Evolutionary conservation across 2,113 vertebrate species (phyloP).

Genomic region (Macquaria ambigua): DNA sequence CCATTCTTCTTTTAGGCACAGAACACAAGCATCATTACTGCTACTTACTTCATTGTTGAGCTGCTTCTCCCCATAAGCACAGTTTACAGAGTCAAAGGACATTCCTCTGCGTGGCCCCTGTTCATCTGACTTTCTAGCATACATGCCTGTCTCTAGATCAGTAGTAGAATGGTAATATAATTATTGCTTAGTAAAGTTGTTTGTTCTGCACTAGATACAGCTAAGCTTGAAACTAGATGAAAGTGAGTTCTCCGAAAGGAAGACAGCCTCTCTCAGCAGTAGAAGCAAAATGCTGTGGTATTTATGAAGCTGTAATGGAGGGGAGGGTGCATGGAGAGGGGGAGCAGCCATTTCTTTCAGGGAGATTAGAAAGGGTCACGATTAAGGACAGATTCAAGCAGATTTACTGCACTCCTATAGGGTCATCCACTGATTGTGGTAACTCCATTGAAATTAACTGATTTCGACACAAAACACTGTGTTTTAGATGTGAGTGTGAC

Average conservation of each 20-base stretch:
- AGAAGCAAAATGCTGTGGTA: background rate
- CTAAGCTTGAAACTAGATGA: background rate
- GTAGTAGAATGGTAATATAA: background rate
- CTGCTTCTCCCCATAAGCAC: constrained; percentile 73
- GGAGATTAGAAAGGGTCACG: background rate
- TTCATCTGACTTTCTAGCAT: constrained; percentile 39
- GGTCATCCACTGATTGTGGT: no score
- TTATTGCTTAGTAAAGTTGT: background rate
- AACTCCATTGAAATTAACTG: no score
- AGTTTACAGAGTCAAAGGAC: constrained; percentile 69
- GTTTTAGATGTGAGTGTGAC: no score
- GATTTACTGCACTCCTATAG: no score
- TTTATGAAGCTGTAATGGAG: constrained; percentile 38
- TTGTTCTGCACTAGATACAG: background rate
- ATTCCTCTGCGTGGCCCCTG: constrained; percentile 64
- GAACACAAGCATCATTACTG: background rate
- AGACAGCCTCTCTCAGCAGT: background rate
- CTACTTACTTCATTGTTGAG: constrained; percentile 65
- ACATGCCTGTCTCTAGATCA: constrained; percentile 55
- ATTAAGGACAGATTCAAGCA: background rate
- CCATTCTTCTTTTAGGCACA: background rate
- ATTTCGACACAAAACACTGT: no score
- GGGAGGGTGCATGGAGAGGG: constrained; percentile 11
- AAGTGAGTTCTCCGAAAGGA: background rate
- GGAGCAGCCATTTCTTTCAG: background rate